phyloP scores from a whole-genome alignment of 2,797 vertebrate genomes.

The Chiloscyllium punctatum region DNA sequence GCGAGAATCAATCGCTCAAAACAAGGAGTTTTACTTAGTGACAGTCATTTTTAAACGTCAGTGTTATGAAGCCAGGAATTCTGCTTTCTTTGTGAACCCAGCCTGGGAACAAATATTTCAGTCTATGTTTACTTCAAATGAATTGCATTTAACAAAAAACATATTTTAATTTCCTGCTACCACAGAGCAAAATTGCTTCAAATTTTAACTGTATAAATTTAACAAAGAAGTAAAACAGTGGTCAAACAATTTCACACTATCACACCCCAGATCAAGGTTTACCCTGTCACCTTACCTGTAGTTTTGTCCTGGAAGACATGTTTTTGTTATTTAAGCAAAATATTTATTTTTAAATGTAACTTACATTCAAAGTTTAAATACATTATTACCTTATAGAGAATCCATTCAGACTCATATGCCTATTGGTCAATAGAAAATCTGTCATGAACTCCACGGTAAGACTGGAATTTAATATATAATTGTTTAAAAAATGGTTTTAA shows the following conservation, averaged over 20 bases:
- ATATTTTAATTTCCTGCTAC: not conserved
- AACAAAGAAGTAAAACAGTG: not conserved
- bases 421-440: too few species aligned
- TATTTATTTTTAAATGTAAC: not conserved
- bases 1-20: too few species aligned
- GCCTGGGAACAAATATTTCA: too few species aligned
- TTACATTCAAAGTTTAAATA: not conserved
- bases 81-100: too few species aligned
- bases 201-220: not conserved
- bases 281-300: not conserved
- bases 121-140: not conserved
- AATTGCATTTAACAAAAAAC: not conserved
- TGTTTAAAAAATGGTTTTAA: not conserved
- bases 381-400: too few species aligned
- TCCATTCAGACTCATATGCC: too few species aligned
- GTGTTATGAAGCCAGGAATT: too few species aligned
- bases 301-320: not conserved
- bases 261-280: not conserved
- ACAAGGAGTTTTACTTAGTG: too few species aligned
- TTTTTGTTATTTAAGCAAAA: not conserved
- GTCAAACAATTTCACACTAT: not conserved
- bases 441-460: too few species aligned
- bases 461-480: too few species aligned
- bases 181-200: not conserved
- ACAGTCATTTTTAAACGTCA: too few species aligned